phyloP scores from a whole-genome alignment of 2,888 invertebrate species.

The Bellardia pandia region DNA sequence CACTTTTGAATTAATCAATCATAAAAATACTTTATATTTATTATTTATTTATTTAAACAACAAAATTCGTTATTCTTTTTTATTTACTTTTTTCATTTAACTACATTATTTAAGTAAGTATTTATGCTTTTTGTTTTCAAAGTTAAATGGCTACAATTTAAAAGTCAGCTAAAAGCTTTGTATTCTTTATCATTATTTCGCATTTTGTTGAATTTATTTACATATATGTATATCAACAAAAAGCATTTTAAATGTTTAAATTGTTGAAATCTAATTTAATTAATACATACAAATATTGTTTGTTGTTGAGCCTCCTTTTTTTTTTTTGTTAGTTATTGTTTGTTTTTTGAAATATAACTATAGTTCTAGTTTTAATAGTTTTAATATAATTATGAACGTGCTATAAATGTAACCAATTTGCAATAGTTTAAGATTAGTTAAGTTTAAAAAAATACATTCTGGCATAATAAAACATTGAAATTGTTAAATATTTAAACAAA shows the following conservation, averaged over 20 bases:
- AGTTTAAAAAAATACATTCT: not conserved
- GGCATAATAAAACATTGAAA: constrained; percentile 17
- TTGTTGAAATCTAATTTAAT: not conserved
- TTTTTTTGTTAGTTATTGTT: not conserved
- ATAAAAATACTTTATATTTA: constrained; percentile 68
- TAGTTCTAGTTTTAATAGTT: constrained; percentile 13
- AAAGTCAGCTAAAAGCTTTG: constrained; percentile 18
- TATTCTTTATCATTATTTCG: constrained; percentile 1
- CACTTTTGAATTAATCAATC: constrained; percentile 51
- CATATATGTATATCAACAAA: too few relatives aligned
- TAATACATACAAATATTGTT: constrained; percentile 5
- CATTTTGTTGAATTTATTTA: not conserved
- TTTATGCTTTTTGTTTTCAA: constrained; percentile 16
- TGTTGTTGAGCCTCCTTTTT: not conserved
- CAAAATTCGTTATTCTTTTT: constrained; percentile 60
- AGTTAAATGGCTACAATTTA: constrained; percentile 37
- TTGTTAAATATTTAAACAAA: not conserved
- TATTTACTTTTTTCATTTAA: constrained; percentile 25
- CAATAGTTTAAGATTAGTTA: constrained; percentile 8
- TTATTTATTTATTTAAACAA: constrained; percentile 65
- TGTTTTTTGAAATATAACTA: not conserved
- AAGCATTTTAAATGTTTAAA: not conserved
- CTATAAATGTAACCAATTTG: constrained; percentile 8
- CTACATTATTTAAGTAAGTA: constrained; percentile 34
- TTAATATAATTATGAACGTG: constrained; percentile 16